Percentiles rank a stretch among this genome's conserved stretches.
Evolutionary conservation across 1,140 invertebrate species (phyloP).

Genomic region (Diplogasteroides magnus): DNA sequence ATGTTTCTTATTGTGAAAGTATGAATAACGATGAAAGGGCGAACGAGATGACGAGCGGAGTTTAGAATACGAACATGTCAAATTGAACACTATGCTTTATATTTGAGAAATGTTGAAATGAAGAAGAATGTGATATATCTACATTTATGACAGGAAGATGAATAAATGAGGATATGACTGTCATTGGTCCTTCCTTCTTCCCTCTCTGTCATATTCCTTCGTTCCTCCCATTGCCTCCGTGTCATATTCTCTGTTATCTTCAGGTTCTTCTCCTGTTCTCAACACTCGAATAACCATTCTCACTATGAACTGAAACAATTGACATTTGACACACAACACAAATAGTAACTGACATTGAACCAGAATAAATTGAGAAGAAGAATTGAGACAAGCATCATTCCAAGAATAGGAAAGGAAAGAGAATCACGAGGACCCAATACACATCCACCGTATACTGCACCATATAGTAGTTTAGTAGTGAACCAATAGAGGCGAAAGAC

Average conservation of each 20-base stretch:
- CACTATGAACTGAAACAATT: constrained; percentile 30
- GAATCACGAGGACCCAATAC: constrained; percentile 33
- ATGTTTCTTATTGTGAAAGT: no score
- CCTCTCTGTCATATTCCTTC: constrained; percentile 15
- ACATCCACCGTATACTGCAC: constrained; percentile 46
- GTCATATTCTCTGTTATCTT: constrained; percentile 38
- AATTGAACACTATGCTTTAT: no score
- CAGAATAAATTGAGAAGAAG: constrained; percentile 58
- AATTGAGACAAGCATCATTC: constrained; percentile 54
- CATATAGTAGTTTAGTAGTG: constrained; percentile 56
- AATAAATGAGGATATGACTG: neutral
- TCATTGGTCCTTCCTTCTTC: neutral
- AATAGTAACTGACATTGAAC: constrained; percentile 55
- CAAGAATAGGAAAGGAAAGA: constrained; percentile 55
- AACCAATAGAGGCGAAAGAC: constrained; percentile 55
- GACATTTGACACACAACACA: neutral
- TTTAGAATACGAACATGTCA: no score
- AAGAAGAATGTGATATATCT: constrained; percentile 10
- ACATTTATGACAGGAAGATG: neutral
- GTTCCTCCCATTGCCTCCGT: constrained; percentile 30
- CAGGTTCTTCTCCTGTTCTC: constrained; percentile 38
- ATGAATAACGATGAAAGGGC: no score
- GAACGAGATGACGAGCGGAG: no score
- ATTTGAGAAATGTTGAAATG: no score
- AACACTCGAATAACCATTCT: constrained; percentile 32